Conservation (phyloP, 1,140 invertebrate species). For the Wiebesia pumilae region DNA sequence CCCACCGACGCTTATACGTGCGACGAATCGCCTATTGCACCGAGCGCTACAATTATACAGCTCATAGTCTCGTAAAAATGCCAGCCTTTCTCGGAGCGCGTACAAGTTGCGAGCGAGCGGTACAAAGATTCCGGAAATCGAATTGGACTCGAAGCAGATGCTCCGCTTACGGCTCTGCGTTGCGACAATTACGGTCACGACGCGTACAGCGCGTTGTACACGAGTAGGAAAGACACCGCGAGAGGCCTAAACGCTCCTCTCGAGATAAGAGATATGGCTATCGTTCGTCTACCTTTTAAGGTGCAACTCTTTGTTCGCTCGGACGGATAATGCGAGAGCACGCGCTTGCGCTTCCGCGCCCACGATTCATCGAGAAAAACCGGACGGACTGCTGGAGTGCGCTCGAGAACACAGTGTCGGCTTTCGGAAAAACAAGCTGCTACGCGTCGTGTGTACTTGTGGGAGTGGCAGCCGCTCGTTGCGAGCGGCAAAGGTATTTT, state of each 20-base stretch:
- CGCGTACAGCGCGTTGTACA: slow-evolving; percentile 7
- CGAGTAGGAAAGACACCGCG: not conserved
- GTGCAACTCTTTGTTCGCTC: slow-evolving; percentile 18
- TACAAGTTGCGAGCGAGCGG: not conserved
- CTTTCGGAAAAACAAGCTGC: not conserved
- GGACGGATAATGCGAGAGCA: not conserved
- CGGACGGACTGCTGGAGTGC: not conserved
- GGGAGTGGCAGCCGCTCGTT: not conserved
- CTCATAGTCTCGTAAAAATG: slow-evolving; percentile 11
- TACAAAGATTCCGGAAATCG: slow-evolving; percentile 5
- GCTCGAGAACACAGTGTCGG: too few species aligned
- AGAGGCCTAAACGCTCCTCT: not conserved
- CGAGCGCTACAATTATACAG: not conserved
- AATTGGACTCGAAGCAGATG: not conserved
- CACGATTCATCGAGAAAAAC: not conserved
- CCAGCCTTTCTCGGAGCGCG: not conserved
- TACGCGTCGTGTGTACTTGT: not conserved
- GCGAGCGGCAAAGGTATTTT: not conserved
- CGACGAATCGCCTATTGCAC: not conserved
- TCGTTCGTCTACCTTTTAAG: slow-evolving; percentile 61
- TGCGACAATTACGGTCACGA: slow-evolving; percentile 1
- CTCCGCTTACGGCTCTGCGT: not conserved
- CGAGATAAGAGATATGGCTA: slow-evolving; percentile 61
- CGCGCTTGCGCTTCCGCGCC: not conserved
- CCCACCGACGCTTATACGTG: not conserved